Conservation (phyloP, 92 coral and sea anemone genomes). For the Porites rus region DNA sequence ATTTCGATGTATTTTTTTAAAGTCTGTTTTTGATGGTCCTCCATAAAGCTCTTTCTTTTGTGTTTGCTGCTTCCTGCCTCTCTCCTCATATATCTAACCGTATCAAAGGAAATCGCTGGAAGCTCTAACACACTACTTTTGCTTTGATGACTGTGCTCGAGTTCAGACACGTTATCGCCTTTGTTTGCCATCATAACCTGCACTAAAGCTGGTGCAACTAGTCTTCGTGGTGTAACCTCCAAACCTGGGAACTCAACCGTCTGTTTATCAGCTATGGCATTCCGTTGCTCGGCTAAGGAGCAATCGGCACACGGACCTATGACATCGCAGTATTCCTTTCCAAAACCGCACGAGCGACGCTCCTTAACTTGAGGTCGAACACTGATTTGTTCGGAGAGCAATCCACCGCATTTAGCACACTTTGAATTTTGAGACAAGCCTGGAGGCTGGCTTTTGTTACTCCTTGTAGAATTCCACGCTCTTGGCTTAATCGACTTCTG, state of each 20-base stretch:
- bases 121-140: constrained; percentile 50
- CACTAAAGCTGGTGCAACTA: constrained; percentile 82
- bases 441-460: not conserved
- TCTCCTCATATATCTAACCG: constrained; percentile 79
- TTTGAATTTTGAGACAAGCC: constrained; percentile 31
- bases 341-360: constrained; percentile 59
- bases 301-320: constrained; percentile 91
- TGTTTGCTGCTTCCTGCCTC: constrained; percentile 87
- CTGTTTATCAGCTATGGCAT: constrained; percentile 75
- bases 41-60: constrained; percentile 38
- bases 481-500: constrained; percentile 21
- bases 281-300: constrained; percentile 61
- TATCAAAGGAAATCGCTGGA: constrained; percentile 73
- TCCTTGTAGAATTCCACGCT: not conserved
- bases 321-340: constrained; percentile 83
- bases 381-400: constrained; percentile 51
- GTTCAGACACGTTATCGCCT: constrained; percentile 40
- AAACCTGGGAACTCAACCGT: constrained; percentile 81
- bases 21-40: constrained; percentile 43
- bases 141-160: constrained; percentile 8
- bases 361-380: constrained; percentile 36
- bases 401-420: constrained; percentile 81
- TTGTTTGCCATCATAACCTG: constrained; percentile 54
- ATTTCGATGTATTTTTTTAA: constrained; percentile 82
- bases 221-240: constrained; percentile 80